A percentile compares a stretch with the other conserved stretches of the same genome.
Evolutionary conservation across 2,797 vertebrate species (phyloP).

Genomic region (Apogon talboti): DNA sequence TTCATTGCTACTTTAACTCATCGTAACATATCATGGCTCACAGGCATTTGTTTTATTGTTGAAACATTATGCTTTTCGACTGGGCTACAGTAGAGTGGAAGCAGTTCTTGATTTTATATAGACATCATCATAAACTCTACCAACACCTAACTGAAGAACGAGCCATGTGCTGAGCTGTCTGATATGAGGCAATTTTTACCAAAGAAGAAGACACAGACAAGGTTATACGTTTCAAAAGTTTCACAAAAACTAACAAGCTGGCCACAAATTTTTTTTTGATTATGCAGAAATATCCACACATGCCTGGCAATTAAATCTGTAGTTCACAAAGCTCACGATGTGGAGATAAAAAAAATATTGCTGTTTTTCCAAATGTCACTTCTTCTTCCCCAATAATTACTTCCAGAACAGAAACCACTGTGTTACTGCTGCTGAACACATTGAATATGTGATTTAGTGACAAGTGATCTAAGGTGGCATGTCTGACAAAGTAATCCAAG

Average conservation of each 20-base stretch:
- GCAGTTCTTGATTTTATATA: not conserved
- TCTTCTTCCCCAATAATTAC: constrained; percentile 45
- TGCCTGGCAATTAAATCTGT: too few relatives aligned
- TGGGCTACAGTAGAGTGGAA: not conserved
- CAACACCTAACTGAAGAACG: not conserved
- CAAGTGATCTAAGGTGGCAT: constrained; percentile 13
- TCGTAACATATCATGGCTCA: not conserved
- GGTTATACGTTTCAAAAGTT: not conserved
- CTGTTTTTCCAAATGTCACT: constrained; percentile 48
- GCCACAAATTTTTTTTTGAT: too few relatives aligned
- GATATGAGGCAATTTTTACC: not conserved
- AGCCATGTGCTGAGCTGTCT: not conserved
- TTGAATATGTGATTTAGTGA: constrained; percentile 44
- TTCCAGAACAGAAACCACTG: constrained; percentile 37
- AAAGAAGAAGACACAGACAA: not conserved
- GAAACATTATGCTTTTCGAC: not conserved
- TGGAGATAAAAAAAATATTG: constrained; percentile 13
- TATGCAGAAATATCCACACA: too few relatives aligned
- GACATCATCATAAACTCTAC: not conserved
- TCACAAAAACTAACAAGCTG: too few relatives aligned
- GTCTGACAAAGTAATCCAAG: constrained; percentile 35
- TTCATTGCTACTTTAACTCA: constrained; percentile 27
- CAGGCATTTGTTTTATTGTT: not conserved
- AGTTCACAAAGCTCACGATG: too few relatives aligned
- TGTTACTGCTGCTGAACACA: constrained; percentile 19